Percentiles rank a stretch among this genome's conserved stretches.
Evolutionary conservation across 2,888 invertebrate genomes (phyloP).

Genomic region (Eristalis intricaria): DNA sequence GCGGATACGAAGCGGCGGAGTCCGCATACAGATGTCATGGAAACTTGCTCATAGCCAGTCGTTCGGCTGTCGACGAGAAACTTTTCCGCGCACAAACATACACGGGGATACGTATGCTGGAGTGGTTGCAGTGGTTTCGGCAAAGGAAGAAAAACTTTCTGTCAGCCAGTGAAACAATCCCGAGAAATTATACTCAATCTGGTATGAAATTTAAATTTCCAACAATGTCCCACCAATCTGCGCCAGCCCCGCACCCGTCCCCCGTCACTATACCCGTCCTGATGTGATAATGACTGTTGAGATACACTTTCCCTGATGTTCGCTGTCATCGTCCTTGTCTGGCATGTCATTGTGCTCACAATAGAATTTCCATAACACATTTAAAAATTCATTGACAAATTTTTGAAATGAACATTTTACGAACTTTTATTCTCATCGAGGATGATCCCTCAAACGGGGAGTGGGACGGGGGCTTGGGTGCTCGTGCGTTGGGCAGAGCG

Average conservation of each 20-base stretch:
- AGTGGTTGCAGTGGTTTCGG: neutral
- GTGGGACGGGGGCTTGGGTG: neutral
- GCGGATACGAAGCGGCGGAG: neutral
- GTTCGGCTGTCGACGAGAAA: neutral
- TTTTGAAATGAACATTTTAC: slow-evolving; percentile 51
- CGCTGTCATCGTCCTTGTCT: slow-evolving; percentile 4
- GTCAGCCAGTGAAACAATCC: slow-evolving; percentile 36
- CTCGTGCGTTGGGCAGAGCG: neutral
- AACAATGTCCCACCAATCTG: slow-evolving; percentile 1
- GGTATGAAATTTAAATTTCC: slow-evolving; percentile 47
- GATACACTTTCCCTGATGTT: slow-evolving; percentile 30
- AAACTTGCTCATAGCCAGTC: neutral
- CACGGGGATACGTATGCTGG: neutral
- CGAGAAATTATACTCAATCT: slow-evolving; percentile 48
- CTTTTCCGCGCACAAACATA: slow-evolving; percentile 25
- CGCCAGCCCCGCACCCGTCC: neutral
- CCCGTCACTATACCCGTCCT: slow-evolving; percentile 15
- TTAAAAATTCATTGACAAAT: slow-evolving; percentile 55
- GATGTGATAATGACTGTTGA: slow-evolving; percentile 31
- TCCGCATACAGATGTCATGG: neutral
- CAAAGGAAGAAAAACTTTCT: slow-evolving; percentile 18
- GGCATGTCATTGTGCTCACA: slow-evolving; percentile 37
- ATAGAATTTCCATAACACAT: slow-evolving; percentile 57
- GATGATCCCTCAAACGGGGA: neutral
- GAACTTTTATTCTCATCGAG: slow-evolving; percentile 30